phyloP scores from a whole-genome alignment of 2,113 vertebrate genomes.

The Nothocercus nigrocapillus region DNA sequence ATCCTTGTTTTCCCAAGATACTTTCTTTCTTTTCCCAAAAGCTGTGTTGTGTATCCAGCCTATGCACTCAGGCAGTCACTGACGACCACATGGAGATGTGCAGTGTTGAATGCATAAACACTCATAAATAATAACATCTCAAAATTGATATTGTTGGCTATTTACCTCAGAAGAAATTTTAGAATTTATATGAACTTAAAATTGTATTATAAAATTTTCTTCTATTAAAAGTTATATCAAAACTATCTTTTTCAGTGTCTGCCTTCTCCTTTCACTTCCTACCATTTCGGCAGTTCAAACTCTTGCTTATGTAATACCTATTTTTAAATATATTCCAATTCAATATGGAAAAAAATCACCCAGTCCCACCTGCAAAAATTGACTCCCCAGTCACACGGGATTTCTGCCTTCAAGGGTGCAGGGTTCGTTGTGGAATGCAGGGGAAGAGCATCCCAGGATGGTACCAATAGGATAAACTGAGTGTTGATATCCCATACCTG shows the following conservation, averaged over 20 bases:
- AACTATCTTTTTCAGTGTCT: neutral
- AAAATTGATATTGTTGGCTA: neutral
- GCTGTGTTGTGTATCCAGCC: neutral
- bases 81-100: neutral
- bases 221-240: neutral
- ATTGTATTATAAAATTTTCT: too few species aligned
- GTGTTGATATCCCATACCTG: too few species aligned
- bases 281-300: neutral
- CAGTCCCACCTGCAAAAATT: neutral
- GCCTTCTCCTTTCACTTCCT: neutral
- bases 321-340: neutral
- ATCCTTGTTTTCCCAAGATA: neutral
- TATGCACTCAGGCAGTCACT: accelerated
- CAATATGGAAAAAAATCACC: neutral
- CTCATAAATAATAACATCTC: neutral
- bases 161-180: neutral
- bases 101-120: neutral
- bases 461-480: too few species aligned
- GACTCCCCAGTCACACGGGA: neutral
- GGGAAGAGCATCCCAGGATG: neutral
- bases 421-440: neutral
- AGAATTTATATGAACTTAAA: neutral
- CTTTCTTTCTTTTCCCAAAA: neutral
- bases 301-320: neutral
- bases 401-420: accelerated